A percentile compares a stretch with the other conserved stretches of the same genome.
These are phyloP conservation scores for Steatocranus sp. DNA, from an alignment of 2,797 vertebrate genomes.

Conservation along the genomic window DNA sequence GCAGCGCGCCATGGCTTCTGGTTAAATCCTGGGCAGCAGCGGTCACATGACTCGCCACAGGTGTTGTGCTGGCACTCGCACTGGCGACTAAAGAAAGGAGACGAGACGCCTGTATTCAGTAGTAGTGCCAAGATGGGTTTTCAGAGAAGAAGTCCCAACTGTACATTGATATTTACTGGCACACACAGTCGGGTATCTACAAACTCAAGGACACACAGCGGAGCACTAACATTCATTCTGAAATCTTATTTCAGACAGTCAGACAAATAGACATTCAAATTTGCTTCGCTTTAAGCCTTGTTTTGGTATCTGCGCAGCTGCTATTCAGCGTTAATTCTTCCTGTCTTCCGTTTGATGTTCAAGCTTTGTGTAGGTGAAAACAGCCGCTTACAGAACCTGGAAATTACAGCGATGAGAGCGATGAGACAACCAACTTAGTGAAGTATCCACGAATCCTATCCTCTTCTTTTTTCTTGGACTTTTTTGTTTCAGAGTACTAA, in stretches of 20 bases:
- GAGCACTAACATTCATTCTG: neutral
- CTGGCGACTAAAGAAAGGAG: constrained; percentile 72
- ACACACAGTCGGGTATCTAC: neutral
- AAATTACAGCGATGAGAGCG: neutral
- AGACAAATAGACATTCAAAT: neutral
- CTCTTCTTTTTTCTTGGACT: neutral
- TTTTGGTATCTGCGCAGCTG: neutral
- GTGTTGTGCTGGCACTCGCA: constrained; percentile 92
- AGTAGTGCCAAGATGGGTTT: neutral
- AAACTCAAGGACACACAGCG: neutral
- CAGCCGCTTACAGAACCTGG: neutral
- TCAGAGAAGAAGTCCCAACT: neutral
- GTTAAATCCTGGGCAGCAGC: constrained; percentile 85
- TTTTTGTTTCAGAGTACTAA: neutral
- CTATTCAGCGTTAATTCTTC: neutral
- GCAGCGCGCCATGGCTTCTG: constrained; percentile 87
- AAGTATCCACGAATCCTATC: neutral
- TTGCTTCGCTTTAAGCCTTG: neutral
- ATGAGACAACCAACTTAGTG: neutral
- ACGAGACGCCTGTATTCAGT: neutral
- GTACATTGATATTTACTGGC: neutral
- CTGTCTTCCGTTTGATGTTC: neutral
- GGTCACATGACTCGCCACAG: constrained; percentile 88
- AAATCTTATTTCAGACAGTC: neutral
- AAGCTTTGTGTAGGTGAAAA: neutral